A percentile compares a stretch with the other conserved stretches of the same genome.
Conservation (phyloP, 1,140 invertebrate genomes). For the Dolichoris vasculosae region DNA sequence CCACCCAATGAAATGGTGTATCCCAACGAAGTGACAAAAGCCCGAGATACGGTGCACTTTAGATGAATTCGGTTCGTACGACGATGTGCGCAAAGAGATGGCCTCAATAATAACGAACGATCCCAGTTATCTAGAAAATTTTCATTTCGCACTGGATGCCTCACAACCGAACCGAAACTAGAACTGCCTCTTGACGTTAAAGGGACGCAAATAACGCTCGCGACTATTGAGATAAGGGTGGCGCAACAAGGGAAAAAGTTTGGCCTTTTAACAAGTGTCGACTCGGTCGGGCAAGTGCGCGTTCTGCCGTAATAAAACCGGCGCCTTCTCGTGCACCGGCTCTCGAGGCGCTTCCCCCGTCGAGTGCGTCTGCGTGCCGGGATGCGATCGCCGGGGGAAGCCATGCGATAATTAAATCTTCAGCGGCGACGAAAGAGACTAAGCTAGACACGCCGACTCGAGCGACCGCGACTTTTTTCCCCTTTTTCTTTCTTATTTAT, state of each 20-base stretch:
- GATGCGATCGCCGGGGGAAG: not conserved
- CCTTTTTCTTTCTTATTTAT: not conserved
- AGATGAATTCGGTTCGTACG: not conserved
- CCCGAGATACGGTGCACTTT: not conserved
- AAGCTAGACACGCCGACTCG: slow-evolving; percentile 38
- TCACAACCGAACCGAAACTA: too few relatives aligned
- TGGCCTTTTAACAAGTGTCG: not conserved
- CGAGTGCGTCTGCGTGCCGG: slow-evolving; percentile 9
- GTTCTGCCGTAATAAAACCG: slow-evolving; percentile 31
- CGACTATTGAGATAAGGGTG: not conserved
- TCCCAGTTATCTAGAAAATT: not conserved
- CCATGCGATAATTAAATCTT: slow-evolving; percentile 64
- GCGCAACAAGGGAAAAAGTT: not conserved
- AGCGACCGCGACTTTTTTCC: not conserved
- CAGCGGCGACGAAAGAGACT: slow-evolving; percentile 49
- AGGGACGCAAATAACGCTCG: too few relatives aligned
- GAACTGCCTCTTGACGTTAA: too few relatives aligned
- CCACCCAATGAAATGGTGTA: too few relatives aligned
- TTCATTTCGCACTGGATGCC: not conserved
- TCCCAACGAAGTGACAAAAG: not conserved
- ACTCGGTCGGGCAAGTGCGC: slow-evolving; percentile 10
- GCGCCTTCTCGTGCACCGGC: too few relatives aligned
- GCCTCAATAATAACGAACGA: not conserved
- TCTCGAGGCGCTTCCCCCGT: not conserved
- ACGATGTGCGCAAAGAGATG: not conserved